Percentiles rank a stretch among this genome's conserved stretches.
Conservation (phyloP, 23 tunicate species). For the Clavelina lepadiformis region DNA sequence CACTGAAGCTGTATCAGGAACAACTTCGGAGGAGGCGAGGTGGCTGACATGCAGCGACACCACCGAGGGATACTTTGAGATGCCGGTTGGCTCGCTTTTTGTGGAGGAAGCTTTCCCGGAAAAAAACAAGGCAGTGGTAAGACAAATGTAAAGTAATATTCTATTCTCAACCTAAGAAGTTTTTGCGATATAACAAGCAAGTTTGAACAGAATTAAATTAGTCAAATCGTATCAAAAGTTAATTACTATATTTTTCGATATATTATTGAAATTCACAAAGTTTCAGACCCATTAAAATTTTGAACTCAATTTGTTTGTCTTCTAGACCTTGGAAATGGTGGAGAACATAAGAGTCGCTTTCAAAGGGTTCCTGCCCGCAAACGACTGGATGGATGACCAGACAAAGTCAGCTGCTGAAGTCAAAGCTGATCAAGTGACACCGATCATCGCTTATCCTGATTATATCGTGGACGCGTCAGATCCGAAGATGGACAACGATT, state of each 20-base stretch:
- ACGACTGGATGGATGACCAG: conserved; percentile 87
- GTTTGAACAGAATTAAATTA: too few species aligned
- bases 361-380: conserved; percentile 44
- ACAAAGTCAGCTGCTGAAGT: conserved; percentile 58
- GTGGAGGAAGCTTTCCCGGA: conserved; percentile 67
- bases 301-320: conserved; percentile 1
- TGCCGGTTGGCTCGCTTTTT: conserved; percentile 84
- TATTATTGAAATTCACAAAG: too few species aligned
- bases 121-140: conserved; percentile 71
- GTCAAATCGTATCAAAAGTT: too few species aligned
- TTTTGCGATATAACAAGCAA: background rate
- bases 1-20: conserved; percentile 41
- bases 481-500: conserved; percentile 67
- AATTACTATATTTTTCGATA: too few species aligned
- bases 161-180: background rate
- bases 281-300: background rate
- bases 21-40: conserved; percentile 51
- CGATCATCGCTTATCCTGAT: conserved; percentile 87
- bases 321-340: conserved; percentile 78
- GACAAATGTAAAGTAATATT: background rate
- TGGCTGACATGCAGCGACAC: conserved; percentile 84
- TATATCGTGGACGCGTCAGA: conserved; percentile 48
- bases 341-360: conserved; percentile 65
- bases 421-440: conserved; percentile 55
- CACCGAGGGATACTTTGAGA: conserved; percentile 54